A percentile compares a stretch with the other conserved stretches of the same genome.
These are phyloP conservation scores for Antedon mediterranea DNA, from an alignment of 53 echinoderm and acorn worm species.

Conservation along the genomic window DNA sequence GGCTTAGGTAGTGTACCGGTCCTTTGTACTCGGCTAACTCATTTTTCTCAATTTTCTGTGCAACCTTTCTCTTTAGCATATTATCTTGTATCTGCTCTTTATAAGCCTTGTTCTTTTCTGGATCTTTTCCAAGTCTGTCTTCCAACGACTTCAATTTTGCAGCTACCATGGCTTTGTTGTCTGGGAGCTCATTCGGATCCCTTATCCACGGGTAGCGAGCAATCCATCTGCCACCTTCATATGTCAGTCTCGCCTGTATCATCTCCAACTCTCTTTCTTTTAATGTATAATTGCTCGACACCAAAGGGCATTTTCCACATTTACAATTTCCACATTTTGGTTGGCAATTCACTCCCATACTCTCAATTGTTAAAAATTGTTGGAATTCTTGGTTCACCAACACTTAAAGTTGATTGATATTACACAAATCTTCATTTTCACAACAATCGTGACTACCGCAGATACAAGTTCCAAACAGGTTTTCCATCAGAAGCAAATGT, in stretches of 20 bases:
- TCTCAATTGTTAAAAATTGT: slow-evolving; percentile 22
- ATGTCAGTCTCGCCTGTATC: too few species aligned
- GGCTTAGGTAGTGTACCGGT: slow-evolving; percentile 25
- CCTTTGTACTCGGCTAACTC: slow-evolving; percentile 10
- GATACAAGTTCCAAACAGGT: slow-evolving; percentile 25
- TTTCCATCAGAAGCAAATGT: slow-evolving; percentile 16
- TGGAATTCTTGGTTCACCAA: slow-evolving; percentile 5
- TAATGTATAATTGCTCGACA: slow-evolving; percentile 6
- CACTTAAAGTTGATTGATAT: not conserved
- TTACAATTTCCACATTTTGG: slow-evolving; percentile 15
- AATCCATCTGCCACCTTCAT: not conserved
- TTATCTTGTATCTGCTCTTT: slow-evolving; percentile 17
- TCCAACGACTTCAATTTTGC: slow-evolving; percentile 2
- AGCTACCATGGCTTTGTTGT: slow-evolving; percentile 4
- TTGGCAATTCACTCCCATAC: slow-evolving; percentile 20
- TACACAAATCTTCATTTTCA: too few species aligned
- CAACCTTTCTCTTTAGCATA: slow-evolving; percentile 14
- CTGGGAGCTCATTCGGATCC: slow-evolving; percentile 15
- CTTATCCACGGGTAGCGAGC: slow-evolving; percentile 26
- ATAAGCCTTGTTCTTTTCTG: slow-evolving; percentile 7
- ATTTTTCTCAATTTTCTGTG: too few species aligned
- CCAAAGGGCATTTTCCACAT: slow-evolving; percentile 19
- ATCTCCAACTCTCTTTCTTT: slow-evolving; percentile 13
- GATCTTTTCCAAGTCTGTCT: not conserved
- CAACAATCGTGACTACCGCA: slow-evolving; percentile 12